These are phyloP conservation scores for Polydrusus pterygomalis DNA, from an alignment of 2,888 invertebrate species.

Conservation along the genomic window DNA sequence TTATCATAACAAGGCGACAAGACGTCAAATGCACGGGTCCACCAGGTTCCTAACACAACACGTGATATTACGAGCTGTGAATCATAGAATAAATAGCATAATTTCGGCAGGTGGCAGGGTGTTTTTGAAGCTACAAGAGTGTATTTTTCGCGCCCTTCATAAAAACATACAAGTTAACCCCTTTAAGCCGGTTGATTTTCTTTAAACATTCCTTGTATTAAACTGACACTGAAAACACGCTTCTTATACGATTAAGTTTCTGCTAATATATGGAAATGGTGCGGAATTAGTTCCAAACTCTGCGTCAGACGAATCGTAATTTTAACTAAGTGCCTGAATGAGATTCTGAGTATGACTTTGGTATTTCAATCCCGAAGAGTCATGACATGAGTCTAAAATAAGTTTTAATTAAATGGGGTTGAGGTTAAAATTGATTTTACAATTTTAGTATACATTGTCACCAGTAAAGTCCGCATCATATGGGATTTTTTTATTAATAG, in stretches of 20 bases:
- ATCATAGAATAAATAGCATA: too few species aligned
- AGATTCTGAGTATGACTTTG: conserved; percentile 31
- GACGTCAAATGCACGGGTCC: too few species aligned
- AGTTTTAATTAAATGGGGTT: not conserved
- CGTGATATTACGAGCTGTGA: too few species aligned
- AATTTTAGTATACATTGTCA: too few species aligned
- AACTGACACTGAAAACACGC: conserved; percentile 8
- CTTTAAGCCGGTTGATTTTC: not conserved
- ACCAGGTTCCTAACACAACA: too few species aligned
- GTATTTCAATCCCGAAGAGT: conserved; percentile 22
- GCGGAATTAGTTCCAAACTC: conserved; percentile 42
- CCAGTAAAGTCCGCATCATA: too few species aligned
- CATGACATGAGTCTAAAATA: not conserved
- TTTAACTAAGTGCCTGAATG: conserved; percentile 36
- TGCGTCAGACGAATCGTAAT: conserved; percentile 38
- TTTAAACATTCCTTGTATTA: not conserved
- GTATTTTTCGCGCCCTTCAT: not conserved
- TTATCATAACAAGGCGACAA: too few species aligned
- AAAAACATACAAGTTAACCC: not conserved
- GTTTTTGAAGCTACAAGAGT: too few species aligned
- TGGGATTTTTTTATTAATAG: too few species aligned
- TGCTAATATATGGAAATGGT: conserved; percentile 43
- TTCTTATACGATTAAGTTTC: conserved; percentile 37
- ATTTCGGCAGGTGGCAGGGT: too few species aligned
- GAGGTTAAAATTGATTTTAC: not conserved